phyloP scores from a whole-genome alignment of 2,113 vertebrate genomes.

The Dermatemys mawii region DNA sequence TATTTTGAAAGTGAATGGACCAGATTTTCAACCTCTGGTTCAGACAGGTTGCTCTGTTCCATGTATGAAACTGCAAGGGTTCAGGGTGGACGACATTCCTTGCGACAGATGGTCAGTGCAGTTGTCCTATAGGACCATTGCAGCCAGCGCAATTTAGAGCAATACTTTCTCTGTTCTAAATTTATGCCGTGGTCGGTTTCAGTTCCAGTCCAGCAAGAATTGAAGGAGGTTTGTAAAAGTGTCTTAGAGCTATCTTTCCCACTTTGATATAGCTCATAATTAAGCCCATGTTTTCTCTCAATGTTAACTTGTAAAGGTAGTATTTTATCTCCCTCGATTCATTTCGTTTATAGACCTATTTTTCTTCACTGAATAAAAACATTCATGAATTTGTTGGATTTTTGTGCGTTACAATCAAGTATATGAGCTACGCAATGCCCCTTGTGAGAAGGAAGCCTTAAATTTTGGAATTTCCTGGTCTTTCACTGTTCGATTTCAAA shows the following conservation, averaged over 20 bases:
- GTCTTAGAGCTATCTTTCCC: too few relatives aligned
- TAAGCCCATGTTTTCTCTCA: neutral
- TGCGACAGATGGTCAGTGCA: neutral
- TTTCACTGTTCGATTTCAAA: neutral
- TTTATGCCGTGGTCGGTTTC: neutral
- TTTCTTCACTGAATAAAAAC: neutral
- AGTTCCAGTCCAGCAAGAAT: neutral
- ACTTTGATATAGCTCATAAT: neutral
- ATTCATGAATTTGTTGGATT: neutral
- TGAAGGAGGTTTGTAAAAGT: too few relatives aligned
- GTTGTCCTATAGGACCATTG: neutral
- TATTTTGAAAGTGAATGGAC: neutral
- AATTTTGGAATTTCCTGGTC: neutral
- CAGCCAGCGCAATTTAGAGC: neutral
- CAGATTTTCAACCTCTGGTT: neutral
- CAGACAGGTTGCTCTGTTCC: neutral
- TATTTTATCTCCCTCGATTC: neutral
- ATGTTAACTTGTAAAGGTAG: neutral
- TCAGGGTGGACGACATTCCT: neutral
- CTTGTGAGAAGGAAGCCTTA: neutral
- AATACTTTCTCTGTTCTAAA: neutral
- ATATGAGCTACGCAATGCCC: neutral
- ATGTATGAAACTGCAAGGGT: neutral
- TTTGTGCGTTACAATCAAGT: neutral
- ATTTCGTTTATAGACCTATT: neutral